These are phyloP conservation scores for Eriosoma lanigerum DNA, from an alignment of 1,140 invertebrate genomes.

Conservation along the genomic window DNA sequence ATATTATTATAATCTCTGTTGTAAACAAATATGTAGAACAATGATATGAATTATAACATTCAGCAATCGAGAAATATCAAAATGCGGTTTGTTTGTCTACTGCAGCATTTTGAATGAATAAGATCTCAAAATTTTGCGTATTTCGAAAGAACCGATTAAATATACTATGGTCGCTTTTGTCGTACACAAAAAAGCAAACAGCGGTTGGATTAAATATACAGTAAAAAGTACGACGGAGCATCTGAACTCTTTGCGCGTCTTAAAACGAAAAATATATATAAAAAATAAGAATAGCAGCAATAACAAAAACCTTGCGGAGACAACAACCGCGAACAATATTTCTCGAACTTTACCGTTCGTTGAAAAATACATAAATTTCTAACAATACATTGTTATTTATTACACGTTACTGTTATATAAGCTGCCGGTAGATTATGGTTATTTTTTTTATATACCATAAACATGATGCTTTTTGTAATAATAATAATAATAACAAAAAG, in stretches of 20 bases:
- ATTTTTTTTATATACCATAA: constrained; percentile 19
- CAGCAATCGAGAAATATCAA: not conserved
- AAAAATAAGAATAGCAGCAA: no score
- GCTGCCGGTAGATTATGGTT: constrained; percentile 33
- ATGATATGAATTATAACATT: no score
- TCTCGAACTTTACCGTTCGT: constrained; percentile 33
- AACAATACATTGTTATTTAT: constrained; percentile 42
- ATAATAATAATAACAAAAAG: constrained; percentile 21
- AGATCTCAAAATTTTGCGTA: not conserved
- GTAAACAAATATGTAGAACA: no score
- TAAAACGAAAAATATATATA: constrained; percentile 14
- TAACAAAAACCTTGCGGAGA: not conserved
- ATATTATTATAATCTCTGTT: no score
- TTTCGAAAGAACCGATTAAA: constrained; percentile 2
- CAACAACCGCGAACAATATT: constrained; percentile 1
- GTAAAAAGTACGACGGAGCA: no score
- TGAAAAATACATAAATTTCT: constrained; percentile 45
- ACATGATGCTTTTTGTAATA: constrained; percentile 8
- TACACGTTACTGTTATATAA: constrained; percentile 32
- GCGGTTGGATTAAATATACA: not conserved
- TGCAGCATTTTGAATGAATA: not conserved
- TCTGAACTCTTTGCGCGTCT: not conserved
- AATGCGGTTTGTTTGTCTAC: no score
- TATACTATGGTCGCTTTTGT: not conserved
- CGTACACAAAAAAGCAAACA: not conserved